Evolutionary conservation across 1,140 invertebrate genomes (phyloP).

Genomic region (Tetraneura akinire): DNA sequence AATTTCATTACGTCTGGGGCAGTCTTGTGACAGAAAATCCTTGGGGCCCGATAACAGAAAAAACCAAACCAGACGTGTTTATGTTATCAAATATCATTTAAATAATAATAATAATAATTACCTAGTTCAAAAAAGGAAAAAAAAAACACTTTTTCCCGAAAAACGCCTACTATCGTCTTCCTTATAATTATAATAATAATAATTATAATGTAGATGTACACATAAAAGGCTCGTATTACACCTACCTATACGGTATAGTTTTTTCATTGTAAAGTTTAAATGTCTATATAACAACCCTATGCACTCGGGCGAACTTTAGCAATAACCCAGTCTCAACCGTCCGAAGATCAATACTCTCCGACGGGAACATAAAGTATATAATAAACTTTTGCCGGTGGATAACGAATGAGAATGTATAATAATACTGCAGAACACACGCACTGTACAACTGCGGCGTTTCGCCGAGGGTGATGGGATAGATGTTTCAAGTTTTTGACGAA

Average conservation of each 20-base stretch:
- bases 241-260: not conserved
- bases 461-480: not conserved
- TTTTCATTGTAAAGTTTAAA: conserved; percentile 45
- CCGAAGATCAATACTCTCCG: conserved; percentile 34
- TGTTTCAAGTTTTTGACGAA: conserved; percentile 40
- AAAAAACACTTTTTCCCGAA: too few relatives aligned
- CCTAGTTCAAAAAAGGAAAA: too few relatives aligned
- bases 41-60: too few relatives aligned
- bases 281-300: conserved; percentile 23
- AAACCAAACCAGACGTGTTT: too few relatives aligned
- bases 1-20: not conserved
- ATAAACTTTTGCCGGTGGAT: conserved; percentile 47
- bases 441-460: not conserved
- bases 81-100: too few relatives aligned
- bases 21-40: too few relatives aligned
- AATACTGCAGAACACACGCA: not conserved
- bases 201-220: too few relatives aligned
- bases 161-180: too few relatives aligned
- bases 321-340: conserved; percentile 1
- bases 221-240: too few relatives aligned
- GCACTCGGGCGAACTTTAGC: conserved; percentile 19
- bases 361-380: conserved; percentile 44
- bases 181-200: too few relatives aligned
- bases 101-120: too few relatives aligned
- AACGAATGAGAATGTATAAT: conserved; percentile 30